A percentile compares a stretch with the other conserved stretches of the same genome.
Evolutionary conservation across 1,140 invertebrate species (phyloP).

Genomic region (Helicoverpa zea): DNA sequence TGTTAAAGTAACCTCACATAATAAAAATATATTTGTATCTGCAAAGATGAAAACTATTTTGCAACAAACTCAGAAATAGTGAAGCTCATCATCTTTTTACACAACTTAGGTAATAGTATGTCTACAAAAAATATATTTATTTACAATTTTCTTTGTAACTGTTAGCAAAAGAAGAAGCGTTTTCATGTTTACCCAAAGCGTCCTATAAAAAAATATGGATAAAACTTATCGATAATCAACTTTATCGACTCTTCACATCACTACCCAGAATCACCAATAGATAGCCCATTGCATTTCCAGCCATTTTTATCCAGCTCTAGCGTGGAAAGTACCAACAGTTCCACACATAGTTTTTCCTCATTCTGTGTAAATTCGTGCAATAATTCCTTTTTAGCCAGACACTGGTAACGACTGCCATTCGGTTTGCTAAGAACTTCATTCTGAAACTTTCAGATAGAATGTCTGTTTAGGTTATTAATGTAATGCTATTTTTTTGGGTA

Average conservation of each 20-base stretch:
- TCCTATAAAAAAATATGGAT: no score
- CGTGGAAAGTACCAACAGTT: not conserved
- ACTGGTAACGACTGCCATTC: conserved; percentile 28
- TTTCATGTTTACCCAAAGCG: no score
- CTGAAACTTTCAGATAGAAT: conserved; percentile 5
- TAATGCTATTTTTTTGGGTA: not conserved
- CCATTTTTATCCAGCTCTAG: conserved; percentile 23
- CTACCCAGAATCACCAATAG: not conserved
- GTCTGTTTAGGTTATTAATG: conserved; percentile 10
- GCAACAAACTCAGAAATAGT: no score
- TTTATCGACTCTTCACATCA: not conserved
- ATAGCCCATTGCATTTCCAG: not conserved
- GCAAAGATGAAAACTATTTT: no score
- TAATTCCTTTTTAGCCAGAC: conserved; percentile 43
- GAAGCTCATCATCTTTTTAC: no score
- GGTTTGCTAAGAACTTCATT: not conserved
- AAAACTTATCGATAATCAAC: no score
- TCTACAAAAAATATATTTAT: no score
- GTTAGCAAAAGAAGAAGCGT: no score
- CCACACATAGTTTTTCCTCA: conserved; percentile 35
- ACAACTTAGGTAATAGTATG: no score
- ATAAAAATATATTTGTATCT: no score
- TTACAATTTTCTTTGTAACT: no score
- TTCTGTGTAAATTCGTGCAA: conserved; percentile 31
- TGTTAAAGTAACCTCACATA: no score